A percentile compares a stretch with the other conserved stretches of the same genome.
Evolutionary conservation across 2,113 vertebrate genomes (phyloP).

Genomic region (Syngnathus scovelli): DNA sequence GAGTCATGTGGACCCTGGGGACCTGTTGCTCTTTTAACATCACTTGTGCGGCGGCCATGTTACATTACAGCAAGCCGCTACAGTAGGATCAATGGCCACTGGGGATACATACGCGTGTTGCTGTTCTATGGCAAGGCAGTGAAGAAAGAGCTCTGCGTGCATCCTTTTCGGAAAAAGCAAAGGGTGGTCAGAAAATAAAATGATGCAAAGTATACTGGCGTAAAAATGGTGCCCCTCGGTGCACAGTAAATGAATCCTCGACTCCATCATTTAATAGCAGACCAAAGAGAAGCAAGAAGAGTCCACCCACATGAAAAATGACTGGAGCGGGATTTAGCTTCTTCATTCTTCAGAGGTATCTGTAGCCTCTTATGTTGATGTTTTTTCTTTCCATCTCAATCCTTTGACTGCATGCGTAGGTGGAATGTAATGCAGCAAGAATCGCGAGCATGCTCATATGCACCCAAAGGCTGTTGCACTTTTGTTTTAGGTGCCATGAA

Average conservation of each 20-base stretch:
- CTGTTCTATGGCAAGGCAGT: constrained; percentile 41
- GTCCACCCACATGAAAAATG: constrained; percentile 21
- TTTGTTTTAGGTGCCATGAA: constrained; percentile 26
- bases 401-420: constrained; percentile 53
- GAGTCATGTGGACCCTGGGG: constrained; percentile 28
- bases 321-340: neutral
- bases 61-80: constrained; percentile 41
- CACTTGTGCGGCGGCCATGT: constrained; percentile 21
- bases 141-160: constrained; percentile 5
- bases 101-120: constrained; percentile 23
- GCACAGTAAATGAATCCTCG: constrained; percentile 13
- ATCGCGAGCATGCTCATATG: constrained; percentile 37
- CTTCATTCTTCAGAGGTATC: constrained; percentile 24
- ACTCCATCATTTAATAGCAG: constrained; percentile 46
- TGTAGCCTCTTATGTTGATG: constrained; percentile 31
- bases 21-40: constrained; percentile 60
- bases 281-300: constrained; percentile 21
- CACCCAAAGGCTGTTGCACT: constrained; percentile 40
- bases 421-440: constrained; percentile 45
- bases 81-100: constrained; percentile 40
- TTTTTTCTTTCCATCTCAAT: constrained; percentile 48
- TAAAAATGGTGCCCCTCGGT: constrained; percentile 2
- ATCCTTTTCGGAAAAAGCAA: neutral
- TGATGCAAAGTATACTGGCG: neutral
- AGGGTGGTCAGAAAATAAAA: neutral